Evolutionary conservation across 2,888 invertebrate genomes (phyloP), one percentile per base, ranked within the genome.

Genomic region (Orchesella flavescens): DNA sequence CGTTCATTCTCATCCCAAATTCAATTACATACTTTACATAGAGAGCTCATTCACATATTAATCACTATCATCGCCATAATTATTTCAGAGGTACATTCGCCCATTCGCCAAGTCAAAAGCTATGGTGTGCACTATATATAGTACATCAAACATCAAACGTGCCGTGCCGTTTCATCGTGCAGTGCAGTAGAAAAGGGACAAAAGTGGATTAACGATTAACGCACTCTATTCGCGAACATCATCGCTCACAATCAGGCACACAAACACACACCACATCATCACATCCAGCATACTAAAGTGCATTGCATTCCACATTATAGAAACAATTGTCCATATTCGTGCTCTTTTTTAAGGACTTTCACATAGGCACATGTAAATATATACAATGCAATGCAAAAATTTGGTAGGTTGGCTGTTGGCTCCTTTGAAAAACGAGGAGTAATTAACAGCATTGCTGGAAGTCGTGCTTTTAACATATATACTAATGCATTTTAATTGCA

Each of bases 91-190:
- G 57, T 68, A 68, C 68, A 74, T 61, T 68, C 73, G 66, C 69
- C 21, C 53, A 71, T 74, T 66, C 73, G 79, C 79, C 72, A 80
- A 73, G 80, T 73, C 73, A 82, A 75, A 81, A 82, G 75, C 81
- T n/a, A n/a, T 49, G 12, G 59, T 59, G 66, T 46, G 46, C 4
- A 53, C 9, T 61, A 23, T 23, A 61, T 59, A 19, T 12, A 19
- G n/a, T n/a, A n/a, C n/a, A 19, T 59, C 49, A 13, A 69, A 24
- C 23, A 3, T 13, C n/a, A 10, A 53, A 17, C 49, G 43, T 73
- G 34, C 2, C 61, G 46, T 61, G 61, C 17, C n/a, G n/a, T n/a
- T 13, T 23, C 24, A 46, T 49, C 23, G 24, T 61, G 21, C 46
- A 44, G 49, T 68, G 68, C 68, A 68, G 19, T 23, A 23, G 10